Percentiles rank a stretch among this genome's conserved stretches.
Conservation (phyloP, 2,113 vertebrate genomes). For the Merops nubicus region DNA sequence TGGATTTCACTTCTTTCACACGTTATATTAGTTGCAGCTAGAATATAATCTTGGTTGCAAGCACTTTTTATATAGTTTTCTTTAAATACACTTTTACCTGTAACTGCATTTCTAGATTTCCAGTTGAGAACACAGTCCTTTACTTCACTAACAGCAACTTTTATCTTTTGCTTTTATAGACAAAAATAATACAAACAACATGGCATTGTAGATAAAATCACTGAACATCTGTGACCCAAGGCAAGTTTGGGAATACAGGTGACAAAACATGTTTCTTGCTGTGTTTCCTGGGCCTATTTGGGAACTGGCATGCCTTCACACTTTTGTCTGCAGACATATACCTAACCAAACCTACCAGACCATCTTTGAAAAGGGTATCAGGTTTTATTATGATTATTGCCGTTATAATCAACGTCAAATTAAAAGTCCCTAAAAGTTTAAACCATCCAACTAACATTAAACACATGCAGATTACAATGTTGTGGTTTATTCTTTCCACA, state of each 20-base stretch:
- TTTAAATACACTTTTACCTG: background rate
- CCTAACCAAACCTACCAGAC: background rate
- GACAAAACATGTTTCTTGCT: background rate
- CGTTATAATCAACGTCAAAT: background rate
- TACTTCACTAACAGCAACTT: background rate
- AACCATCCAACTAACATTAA: background rate
- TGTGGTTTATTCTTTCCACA: background rate
- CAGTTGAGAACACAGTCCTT: background rate
- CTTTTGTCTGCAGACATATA: background rate
- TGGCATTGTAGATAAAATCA: background rate
- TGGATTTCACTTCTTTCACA: background rate
- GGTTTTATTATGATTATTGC: background rate
- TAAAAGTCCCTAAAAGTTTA: background rate
- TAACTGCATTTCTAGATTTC: background rate
- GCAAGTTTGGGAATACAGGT: background rate
- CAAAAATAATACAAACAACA: background rate
- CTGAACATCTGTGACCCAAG: background rate
- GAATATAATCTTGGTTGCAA: background rate
- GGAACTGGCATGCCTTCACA: background rate
- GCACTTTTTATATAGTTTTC: background rate
- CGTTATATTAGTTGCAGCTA: background rate
- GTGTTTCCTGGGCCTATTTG: background rate
- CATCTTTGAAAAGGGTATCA: background rate
- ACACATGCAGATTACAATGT: background rate
- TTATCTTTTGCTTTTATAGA: background rate